phyloP scores from a whole-genome alignment of 2,888 invertebrate genomes.

The Scelioninae gen. 1 region DNA sequence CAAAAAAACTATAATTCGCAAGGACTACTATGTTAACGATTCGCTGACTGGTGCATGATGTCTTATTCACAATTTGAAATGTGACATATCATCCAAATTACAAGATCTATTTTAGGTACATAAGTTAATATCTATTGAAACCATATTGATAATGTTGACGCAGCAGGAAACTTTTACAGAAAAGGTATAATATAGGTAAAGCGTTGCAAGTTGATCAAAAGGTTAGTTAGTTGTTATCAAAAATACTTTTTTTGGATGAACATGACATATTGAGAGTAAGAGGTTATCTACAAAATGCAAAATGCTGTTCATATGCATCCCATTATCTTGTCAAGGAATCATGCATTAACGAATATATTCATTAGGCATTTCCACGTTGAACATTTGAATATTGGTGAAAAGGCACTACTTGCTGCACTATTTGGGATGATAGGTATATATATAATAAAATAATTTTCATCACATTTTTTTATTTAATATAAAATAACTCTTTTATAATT shows the following conservation, averaged over 20 bases:
- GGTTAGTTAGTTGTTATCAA: no score
- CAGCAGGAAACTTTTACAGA: no score
- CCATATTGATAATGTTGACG: no score
- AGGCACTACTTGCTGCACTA: constrained; percentile 22
- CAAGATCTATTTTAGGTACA: neutral
- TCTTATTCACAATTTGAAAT: constrained; percentile 1
- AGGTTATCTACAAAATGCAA: no score
- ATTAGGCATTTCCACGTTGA: constrained; percentile 35
- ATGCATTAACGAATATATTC: constrained; percentile 23
- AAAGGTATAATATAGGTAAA: no score
- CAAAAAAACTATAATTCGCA: neutral
- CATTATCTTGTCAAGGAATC: constrained; percentile 17
- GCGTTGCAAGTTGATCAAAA: no score
- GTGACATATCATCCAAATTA: neutral
- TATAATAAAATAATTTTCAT: no score
- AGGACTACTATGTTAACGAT: constrained; percentile 18
- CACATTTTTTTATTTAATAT: no score
- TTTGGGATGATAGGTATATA: constrained; percentile 64
- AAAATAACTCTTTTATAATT: no score
- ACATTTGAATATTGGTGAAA: constrained; percentile 44
- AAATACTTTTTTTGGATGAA: constrained; percentile 18
- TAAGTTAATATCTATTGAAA: no score
- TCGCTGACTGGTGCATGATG: constrained; percentile 6
- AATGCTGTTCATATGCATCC: no score
- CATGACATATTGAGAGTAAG: neutral